phyloP scores from a whole-genome alignment of 1,140 invertebrate genomes.

The Pomacea maculata region DNA sequence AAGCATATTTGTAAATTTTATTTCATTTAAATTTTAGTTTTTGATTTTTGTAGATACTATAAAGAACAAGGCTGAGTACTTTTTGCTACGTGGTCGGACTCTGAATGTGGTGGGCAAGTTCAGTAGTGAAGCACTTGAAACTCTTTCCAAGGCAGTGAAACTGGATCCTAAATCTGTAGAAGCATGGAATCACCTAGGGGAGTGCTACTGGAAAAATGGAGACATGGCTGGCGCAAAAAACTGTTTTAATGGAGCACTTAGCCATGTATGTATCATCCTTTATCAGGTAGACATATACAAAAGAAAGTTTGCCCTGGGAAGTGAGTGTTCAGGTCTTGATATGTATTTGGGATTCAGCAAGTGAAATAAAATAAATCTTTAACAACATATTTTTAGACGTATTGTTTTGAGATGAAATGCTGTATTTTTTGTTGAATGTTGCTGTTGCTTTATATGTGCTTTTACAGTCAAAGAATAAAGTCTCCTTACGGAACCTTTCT shows the following conservation, averaged over 20 bases:
- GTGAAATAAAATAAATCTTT: neutral
- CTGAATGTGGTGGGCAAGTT: conserved; percentile 80
- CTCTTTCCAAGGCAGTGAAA: conserved; percentile 84
- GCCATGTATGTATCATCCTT: conserved; percentile 72
- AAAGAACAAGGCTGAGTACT: conserved; percentile 74
- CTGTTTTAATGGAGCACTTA: conserved; percentile 84
- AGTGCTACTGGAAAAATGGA: conserved; percentile 89
- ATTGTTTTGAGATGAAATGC: neutral
- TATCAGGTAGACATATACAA: no score
- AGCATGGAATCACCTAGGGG: conserved; percentile 90
- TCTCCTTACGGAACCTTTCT: conserved; percentile 83
- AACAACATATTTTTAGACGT: no score
- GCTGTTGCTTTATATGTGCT: conserved; percentile 1
- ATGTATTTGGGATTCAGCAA: no score
- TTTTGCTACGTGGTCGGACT: conserved; percentile 79
- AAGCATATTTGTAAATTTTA: neutral
- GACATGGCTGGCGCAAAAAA: conserved; percentile 83
- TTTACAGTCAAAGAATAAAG: conserved; percentile 79
- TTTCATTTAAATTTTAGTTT: no score
- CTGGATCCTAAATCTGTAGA: conserved; percentile 82
- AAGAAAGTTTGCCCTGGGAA: no score
- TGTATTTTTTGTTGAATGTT: neutral
- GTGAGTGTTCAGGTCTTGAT: no score
- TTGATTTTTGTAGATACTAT: conserved; percentile 42
- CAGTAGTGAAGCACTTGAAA: conserved; percentile 76